Conservation (phyloP, 2,113 vertebrate species). For the Colossoma macropomum region DNA sequence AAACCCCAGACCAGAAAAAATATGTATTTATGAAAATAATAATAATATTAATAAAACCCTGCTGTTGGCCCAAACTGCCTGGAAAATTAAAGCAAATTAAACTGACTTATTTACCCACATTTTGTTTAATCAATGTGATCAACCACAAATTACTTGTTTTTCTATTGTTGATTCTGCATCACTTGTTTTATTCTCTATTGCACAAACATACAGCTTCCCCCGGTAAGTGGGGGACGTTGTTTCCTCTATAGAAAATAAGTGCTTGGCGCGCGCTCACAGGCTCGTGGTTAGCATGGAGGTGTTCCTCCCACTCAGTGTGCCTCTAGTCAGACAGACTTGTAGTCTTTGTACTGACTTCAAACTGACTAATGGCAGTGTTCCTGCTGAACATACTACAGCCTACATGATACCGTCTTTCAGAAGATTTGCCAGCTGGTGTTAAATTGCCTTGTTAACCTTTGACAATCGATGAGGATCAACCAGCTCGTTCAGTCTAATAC, state of each 20-base stretch:
- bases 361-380: neutral
- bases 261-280: slow-evolving; percentile 25
- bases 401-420: neutral
- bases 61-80: neutral
- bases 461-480: neutral
- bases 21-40: neutral
- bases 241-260: neutral
- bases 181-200: neutral
- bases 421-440: neutral
- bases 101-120: neutral
- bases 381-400: slow-evolving; percentile 1
- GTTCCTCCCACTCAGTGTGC: neutral
- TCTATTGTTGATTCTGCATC: neutral
- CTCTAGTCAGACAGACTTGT: neutral
- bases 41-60: neutral
- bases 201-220: neutral
- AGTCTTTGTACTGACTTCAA: neutral
- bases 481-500: neutral
- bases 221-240: neutral
- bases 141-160: neutral
- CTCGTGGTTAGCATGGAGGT: slow-evolving; percentile 8
- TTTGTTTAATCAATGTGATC: neutral
- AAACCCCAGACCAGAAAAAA: neutral
- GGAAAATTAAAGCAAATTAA: neutral
- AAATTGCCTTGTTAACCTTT: slow-evolving; percentile 8